Conservation (phyloP, 2,888 invertebrate genomes). For the Platerodrilus igneus region DNA sequence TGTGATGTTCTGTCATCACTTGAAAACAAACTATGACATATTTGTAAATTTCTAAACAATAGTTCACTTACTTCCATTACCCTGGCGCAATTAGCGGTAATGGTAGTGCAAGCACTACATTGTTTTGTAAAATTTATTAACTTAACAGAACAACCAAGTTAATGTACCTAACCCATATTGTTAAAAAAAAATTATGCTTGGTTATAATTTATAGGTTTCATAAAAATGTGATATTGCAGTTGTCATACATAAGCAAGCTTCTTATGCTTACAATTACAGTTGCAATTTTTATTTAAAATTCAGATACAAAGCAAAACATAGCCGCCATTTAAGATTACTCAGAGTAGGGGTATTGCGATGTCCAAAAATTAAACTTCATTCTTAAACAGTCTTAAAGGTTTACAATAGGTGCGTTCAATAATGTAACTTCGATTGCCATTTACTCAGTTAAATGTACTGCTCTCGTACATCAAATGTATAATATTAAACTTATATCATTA, state of each 20-base stretch:
- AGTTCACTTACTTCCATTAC: conserved; percentile 50
- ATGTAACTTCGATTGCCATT: no score
- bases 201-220: conserved; percentile 6
- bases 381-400: no score
- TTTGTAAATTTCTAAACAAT: conserved; percentile 40
- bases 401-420: no score
- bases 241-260: conserved; percentile 24
- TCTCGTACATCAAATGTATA: no score
- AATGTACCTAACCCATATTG: conserved; percentile 31
- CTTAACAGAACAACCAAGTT: conserved; percentile 24
- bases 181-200: conserved; percentile 12
- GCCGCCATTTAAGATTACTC: conserved; percentile 51
- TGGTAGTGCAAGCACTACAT: conserved; percentile 12
- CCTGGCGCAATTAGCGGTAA: conserved; percentile 18
- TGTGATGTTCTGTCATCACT: conserved; percentile 22
- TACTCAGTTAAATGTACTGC: no score
- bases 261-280: conserved; percentile 8
- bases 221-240: conserved; percentile 9
- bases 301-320: conserved; percentile 38
- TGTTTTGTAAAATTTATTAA: conserved; percentile 21
- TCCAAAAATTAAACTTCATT: no score
- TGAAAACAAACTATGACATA: conserved; percentile 31
- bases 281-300: conserved; percentile 19
- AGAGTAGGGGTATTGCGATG: no score
- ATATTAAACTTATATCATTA: no score